These are phyloP conservation scores for Pitangus sulphuratus DNA, from an alignment of 2,797 vertebrate genomes.

Conservation along the genomic window DNA sequence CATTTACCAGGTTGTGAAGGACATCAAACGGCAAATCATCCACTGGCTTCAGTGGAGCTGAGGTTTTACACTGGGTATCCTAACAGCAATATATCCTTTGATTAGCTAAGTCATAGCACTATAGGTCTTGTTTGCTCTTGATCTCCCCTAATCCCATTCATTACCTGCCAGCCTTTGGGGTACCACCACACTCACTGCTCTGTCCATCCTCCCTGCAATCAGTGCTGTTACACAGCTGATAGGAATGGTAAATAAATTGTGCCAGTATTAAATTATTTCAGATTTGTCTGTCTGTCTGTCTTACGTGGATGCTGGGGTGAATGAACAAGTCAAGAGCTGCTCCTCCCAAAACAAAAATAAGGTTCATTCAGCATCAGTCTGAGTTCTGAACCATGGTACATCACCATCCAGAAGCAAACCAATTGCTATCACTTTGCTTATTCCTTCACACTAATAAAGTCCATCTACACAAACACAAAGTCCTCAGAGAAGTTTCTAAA, in stretches of 20 bases:
- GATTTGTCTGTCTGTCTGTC: accelerated
- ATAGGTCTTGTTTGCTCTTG: not conserved
- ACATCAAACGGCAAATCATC: not conserved
- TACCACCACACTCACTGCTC: not conserved
- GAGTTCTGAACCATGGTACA: not conserved
- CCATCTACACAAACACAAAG: not conserved
- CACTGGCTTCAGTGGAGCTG: not conserved
- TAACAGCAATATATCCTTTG: not conserved
- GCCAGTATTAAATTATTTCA: not conserved
- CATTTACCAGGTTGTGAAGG: not conserved
- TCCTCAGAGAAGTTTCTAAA: slow-evolving; percentile 13
- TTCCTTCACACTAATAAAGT: not conserved
- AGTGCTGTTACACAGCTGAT: not conserved
- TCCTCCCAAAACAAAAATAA: not conserved
- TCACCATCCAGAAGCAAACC: not conserved
- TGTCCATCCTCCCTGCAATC: not conserved
- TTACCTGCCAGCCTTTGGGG: not conserved
- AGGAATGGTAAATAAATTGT: not conserved
- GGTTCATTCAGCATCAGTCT: not conserved
- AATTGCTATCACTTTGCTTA: not conserved
- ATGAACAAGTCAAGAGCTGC: not conserved
- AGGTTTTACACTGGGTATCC: not conserved
- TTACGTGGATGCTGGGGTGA: not conserved
- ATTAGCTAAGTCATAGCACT: not conserved
- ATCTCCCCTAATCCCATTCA: not conserved